Base-by-base conservation (phyloP, 1,140 invertebrate genomes). In the Calycopis cecrops region DNA sequence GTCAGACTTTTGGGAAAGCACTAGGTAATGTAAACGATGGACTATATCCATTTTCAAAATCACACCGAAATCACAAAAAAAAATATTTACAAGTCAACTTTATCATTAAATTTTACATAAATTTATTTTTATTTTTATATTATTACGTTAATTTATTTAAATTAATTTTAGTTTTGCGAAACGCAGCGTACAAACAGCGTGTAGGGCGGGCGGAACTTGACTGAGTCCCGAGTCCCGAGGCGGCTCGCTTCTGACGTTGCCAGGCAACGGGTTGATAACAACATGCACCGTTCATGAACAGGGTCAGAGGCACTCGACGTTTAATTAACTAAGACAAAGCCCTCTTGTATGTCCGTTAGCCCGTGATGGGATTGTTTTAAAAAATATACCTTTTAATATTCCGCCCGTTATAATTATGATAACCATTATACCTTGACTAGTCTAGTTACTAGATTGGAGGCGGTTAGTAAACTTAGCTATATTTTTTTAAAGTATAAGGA, bases 1-100 rank as follows among this genome's bases (percentile, higher is more conserved):
- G 63, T 88, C 86, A 11, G 82, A 83, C 59, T 88, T 88, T 73
- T 88, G 87, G 9, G 85, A 83, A 11, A 88, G 61, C 53, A 88
- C 85, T 57, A 88, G 69, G 59, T 88, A 88, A 63, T 88, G 87
- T 48, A 88, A 62, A 17, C 83, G 78, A 69, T 88, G 87, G 48
- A 88, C 79, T 64, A 88, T 67, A 80, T 88, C 86, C 87, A 88
- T 88, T 56, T 60, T 73, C n/a, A 42, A 59, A 57, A 35, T 21
- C 33, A 38, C 18, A 40, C 35, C 17, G 35, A 40, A 18, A 8
- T 16, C 16, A 44, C 38, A 8, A 40, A 40, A 1, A 38, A 21
- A 48, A 57, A 17, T 16, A 52, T 56, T 18, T 47, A 38, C 2
- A 28, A 28, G 2, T 6, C 6, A 3, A 28, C 21, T 28, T 28